Evolutionary conservation across 2,888 invertebrate genomes (phyloP), one percentile per base, ranked within the genome.

Genomic region (Chirona hameri): DNA sequence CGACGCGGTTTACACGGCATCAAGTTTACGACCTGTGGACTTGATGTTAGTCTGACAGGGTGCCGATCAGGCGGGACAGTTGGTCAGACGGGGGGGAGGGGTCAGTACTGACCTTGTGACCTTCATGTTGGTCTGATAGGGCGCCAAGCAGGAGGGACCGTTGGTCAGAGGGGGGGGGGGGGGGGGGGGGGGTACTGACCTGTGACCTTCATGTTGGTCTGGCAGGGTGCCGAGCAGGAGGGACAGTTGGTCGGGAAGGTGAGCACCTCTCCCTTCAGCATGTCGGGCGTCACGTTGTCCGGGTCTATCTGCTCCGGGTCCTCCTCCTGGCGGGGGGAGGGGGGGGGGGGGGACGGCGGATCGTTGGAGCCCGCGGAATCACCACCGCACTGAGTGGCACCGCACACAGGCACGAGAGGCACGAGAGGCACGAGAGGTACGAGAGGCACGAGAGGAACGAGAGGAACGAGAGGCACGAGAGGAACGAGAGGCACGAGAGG

Each of bases 71-170:
- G 92, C 91, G 0, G 95, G 93, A 87, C 99, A 99, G 88, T 95
- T 94, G 10, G 96, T 95, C 0, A 91, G 88, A 88, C 98, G 97
- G 85, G 92, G 91, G 81, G 98, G 87, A n/a, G n/a, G n/a, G n/a
- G n/a, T n/a, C n/a, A n/a, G n/a, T n/a, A 79, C 82, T 57, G 27
- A 82, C 79, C 80, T 24, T n/a, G 83, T 84, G 15, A 85, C 76
- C 82, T 98, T 98, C 97, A 98, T 98, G 87, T 97, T 95, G 0
- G 98, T 98, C 83, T 93, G 90, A 85, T 95, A 95, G 0, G 94
- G 93, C 2, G 92, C 91, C 85, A 92, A 91, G 87, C 99, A 99
- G 84, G 92, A 91, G 0, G 95, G 93, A 87, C 99, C 99, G 88
- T 95, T 94, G 10, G 96, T 95, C 0, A 91, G 88, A 88, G 98